A percentile compares a stretch with the other conserved stretches of the same genome.
These are phyloP conservation scores for Hyppa rectilinea DNA, from an alignment of 2,888 invertebrate genomes.

Conservation along the genomic window DNA sequence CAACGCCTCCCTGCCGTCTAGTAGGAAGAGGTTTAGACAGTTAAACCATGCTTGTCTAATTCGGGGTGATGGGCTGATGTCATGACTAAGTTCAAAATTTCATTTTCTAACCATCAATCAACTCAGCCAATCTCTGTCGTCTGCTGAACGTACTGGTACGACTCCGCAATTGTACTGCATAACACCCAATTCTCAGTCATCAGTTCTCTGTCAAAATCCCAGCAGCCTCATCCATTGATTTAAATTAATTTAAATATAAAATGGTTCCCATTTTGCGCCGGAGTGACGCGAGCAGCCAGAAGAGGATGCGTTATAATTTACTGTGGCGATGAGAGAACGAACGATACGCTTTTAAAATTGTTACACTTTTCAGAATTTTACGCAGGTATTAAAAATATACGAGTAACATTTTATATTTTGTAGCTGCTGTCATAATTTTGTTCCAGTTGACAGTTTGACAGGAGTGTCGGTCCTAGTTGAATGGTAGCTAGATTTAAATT, in stretches of 20 bases:
- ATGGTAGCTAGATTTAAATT: neutral
- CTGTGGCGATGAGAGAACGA: constrained; percentile 1
- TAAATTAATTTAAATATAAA: constrained; percentile 30
- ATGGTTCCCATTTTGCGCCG: neutral
- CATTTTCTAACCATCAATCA: no score
- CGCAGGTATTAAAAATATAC: constrained; percentile 20
- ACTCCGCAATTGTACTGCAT: neutral
- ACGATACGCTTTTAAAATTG: constrained; percentile 40
- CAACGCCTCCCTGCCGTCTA: no score
- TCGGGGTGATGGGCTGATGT: no score
- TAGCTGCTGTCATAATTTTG: neutral
- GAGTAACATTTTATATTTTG: constrained; percentile 21
- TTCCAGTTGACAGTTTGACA: no score
- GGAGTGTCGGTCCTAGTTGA: neutral
- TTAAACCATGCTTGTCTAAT: no score
- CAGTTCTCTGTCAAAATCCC: constrained; percentile 5
- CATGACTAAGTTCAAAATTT: no score
- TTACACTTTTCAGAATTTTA: constrained; percentile 8
- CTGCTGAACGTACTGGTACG: neutral
- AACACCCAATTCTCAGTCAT: neutral
- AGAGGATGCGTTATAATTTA: constrained; percentile 30
- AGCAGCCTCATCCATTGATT: constrained; percentile 11
- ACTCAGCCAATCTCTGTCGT: neutral
- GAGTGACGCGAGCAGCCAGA: neutral
- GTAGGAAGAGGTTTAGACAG: no score